Evolutionary conservation across 1,140 invertebrate genomes (phyloP).

Genomic region (Acyrthosiphon pisum): DNA sequence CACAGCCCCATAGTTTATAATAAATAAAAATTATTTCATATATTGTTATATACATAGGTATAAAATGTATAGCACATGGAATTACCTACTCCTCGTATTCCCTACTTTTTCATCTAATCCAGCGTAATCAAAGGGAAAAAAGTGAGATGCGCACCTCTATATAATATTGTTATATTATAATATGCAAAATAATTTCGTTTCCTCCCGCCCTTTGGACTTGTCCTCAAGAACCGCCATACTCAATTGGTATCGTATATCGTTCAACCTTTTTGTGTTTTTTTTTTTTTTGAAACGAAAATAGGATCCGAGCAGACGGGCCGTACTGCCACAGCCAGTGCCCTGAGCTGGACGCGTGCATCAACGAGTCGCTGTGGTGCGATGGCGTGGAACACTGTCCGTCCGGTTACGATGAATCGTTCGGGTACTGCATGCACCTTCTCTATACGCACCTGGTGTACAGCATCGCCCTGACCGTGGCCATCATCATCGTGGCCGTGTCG

Average conservation of each 20-base stretch:
- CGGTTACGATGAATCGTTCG: constrained; percentile 80
- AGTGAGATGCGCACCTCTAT: too few species aligned
- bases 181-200: too few species aligned
- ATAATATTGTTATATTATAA: too few species aligned
- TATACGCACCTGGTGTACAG: constrained; percentile 77
- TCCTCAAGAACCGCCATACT: too few species aligned
- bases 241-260: not conserved
- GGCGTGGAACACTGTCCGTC: constrained; percentile 84
- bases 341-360: constrained; percentile 87
- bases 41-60: too few species aligned
- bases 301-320: constrained; percentile 25
- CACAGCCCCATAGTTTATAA: too few species aligned
- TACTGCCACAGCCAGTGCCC: constrained; percentile 83
- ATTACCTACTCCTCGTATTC: too few species aligned
- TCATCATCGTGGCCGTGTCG: constrained; percentile 58
- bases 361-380: constrained; percentile 87
- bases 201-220: too few species aligned
- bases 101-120: too few species aligned
- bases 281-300: not conserved
- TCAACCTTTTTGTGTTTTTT: not conserved
- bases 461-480: constrained; percentile 63
- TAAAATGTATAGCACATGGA: too few species aligned
- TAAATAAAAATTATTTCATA: too few species aligned
- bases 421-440: constrained; percentile 73
- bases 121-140: too few species aligned